A percentile compares a stretch with the other conserved stretches of the same genome.
Evolutionary conservation across 1,140 invertebrate genomes (phyloP).

Genomic region (Bombus huntii): DNA sequence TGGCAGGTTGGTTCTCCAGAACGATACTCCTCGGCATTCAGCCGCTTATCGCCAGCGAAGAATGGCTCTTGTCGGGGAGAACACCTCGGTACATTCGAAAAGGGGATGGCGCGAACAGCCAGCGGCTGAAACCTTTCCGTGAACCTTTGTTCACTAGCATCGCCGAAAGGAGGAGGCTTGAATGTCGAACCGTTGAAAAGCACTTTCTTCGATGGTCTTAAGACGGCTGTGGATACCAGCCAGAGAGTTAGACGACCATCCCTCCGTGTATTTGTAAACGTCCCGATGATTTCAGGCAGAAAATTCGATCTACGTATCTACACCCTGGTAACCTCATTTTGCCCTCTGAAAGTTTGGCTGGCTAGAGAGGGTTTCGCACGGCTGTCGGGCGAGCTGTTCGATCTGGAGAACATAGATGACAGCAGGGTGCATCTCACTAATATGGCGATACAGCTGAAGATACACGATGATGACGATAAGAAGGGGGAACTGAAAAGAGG

Average conservation of each 20-base stretch:
- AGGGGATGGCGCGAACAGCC: neutral
- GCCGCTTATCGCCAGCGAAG: conserved; percentile 23
- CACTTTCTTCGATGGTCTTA: conserved; percentile 27
- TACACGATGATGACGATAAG: neutral
- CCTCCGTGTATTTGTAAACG: conserved; percentile 10
- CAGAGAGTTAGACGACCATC: no score
- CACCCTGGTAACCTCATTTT: conserved; percentile 79
- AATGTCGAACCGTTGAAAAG: conserved; percentile 34
- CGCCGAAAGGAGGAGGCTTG: conserved; percentile 8
- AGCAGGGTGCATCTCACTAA: conserved; percentile 85
- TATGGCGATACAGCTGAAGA: conserved; percentile 84
- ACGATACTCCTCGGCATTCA: neutral
- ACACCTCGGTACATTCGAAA: conserved; percentile 18
- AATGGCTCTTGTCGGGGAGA: conserved; percentile 27
- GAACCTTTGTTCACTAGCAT: neutral
- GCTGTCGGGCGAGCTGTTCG: conserved; percentile 85
- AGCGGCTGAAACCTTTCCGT: conserved; percentile 6
- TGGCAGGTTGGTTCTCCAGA: conserved; percentile 84
- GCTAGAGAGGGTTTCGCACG: conserved; percentile 86
- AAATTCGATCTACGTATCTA: conserved; percentile 79
- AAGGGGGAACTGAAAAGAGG: conserved; percentile 59
- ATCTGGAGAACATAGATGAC: conserved; percentile 81
- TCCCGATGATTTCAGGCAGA: conserved; percentile 76
- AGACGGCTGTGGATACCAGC: neutral
- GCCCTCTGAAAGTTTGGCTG: conserved; percentile 86